Percentiles rank a stretch among this genome's conserved stretches.
These are phyloP conservation scores for Gymnobelideus leadbeateri DNA, from an alignment of 2,113 vertebrate genomes.

Conservation along the genomic window DNA sequence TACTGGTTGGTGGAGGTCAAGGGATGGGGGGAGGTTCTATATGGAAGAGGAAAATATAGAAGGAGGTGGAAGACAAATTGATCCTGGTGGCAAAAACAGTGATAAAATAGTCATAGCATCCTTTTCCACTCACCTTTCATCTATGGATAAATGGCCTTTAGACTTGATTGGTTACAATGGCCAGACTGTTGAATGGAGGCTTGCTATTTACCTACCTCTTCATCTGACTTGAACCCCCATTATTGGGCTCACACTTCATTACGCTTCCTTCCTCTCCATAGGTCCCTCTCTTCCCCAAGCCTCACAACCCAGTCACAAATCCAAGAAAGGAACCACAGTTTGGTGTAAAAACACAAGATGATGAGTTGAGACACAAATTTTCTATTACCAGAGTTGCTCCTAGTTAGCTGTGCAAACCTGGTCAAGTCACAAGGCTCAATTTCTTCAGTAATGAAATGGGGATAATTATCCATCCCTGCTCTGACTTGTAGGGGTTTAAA, in stretches of 20 bases:
- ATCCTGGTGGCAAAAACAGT: background rate
- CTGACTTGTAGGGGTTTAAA: too few relatives aligned
- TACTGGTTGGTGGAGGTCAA: too few relatives aligned
- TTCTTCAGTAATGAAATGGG: background rate
- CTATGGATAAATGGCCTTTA: background rate
- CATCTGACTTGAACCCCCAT: background rate
- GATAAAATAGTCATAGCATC: background rate
- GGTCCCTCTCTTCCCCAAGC: background rate
- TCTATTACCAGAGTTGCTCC: too few relatives aligned
- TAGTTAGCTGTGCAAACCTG: background rate
- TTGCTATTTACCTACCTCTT: background rate
- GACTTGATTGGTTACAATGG: background rate
- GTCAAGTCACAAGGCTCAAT: background rate
- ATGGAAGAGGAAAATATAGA: too few relatives aligned
- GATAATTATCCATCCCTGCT: background rate
- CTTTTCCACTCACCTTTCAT: background rate
- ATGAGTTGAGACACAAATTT: too few relatives aligned
- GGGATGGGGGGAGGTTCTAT: too few relatives aligned
- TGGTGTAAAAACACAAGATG: too few relatives aligned
- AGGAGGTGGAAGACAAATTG: too few relatives aligned
- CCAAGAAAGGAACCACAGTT: too few relatives aligned
- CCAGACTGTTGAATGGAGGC: background rate
- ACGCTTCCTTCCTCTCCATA: background rate
- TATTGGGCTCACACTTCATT: background rate
- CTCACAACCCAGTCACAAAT: too few relatives aligned